These are phyloP conservation scores for Amblyteles armatorius DNA, from an alignment of 2,888 invertebrate species.

Conservation along the genomic window DNA sequence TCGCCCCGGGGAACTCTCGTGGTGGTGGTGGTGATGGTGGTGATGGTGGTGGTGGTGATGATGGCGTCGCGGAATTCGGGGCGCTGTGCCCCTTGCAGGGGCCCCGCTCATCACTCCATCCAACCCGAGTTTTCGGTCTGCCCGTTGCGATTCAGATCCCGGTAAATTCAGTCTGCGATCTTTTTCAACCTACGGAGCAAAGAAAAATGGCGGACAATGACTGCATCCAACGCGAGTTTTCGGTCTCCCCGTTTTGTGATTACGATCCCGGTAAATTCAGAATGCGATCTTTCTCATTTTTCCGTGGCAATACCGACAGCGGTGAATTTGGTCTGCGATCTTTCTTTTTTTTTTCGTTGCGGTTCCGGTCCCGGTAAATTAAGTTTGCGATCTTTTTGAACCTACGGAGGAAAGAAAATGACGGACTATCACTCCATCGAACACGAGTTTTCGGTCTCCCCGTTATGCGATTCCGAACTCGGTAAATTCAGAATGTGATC, in stretches of 20 bases:
- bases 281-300: too few relatives aligned
- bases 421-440: too few relatives aligned
- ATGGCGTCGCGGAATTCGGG: constrained; percentile 82
- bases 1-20: constrained; percentile 70
- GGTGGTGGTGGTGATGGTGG: constrained; percentile 75
- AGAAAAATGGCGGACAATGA: neutral
- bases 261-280: too few relatives aligned
- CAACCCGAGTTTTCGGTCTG: constrained; percentile 74
- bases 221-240: too few relatives aligned
- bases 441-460: too few relatives aligned
- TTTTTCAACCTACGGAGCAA: neutral
- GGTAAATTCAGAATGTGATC: too few relatives aligned
- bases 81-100: constrained; percentile 83
- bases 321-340: neutral
- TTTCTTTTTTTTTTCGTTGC: too few relatives aligned
- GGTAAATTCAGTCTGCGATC: constrained; percentile 41
- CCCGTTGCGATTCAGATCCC: constrained; percentile 43
- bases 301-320: neutral
- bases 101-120: constrained; percentile 85
- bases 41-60: constrained; percentile 78
- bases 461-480: too few relatives aligned
- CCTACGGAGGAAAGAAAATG: too few relatives aligned
- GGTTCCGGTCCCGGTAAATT: too few relatives aligned
- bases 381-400: too few relatives aligned
- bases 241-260: too few relatives aligned